A percentile compares a stretch with the other conserved stretches of the same genome.
phyloP scores from a whole-genome alignment of 2,797 vertebrate species.

The Acanthis flammea region DNA sequence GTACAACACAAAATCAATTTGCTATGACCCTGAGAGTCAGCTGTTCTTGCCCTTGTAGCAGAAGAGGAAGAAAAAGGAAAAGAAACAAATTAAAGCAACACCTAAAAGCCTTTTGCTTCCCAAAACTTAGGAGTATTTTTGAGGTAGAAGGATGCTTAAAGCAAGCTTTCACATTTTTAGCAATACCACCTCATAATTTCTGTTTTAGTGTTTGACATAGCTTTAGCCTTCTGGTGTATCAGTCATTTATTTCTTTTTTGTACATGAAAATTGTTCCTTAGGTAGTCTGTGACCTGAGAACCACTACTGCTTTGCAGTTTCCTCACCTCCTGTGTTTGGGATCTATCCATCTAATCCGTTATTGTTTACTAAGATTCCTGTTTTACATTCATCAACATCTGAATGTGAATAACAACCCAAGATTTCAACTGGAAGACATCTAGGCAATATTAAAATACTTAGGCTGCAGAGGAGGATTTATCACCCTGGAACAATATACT shows the following conservation, averaged over 20 bases:
- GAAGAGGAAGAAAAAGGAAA: conserved; percentile 51
- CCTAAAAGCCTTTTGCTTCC: conserved; percentile 56
- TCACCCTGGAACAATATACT: not conserved
- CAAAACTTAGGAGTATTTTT: conserved; percentile 51
- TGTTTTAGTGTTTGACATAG: conserved; percentile 16
- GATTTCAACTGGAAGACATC: not conserved
- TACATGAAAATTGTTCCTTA: not conserved
- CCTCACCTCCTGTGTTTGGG: not conserved
- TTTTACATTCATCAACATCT: not conserved
- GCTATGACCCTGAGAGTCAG: conserved; percentile 66
- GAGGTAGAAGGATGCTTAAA: conserved; percentile 52
- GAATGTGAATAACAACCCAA: not conserved
- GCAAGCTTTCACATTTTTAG: conserved; percentile 47
- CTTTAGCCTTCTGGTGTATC: not conserved
- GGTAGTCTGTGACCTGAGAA: not conserved
- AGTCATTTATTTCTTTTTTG: not conserved
- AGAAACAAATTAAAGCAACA: conserved; percentile 67
- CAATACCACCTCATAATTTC: not conserved
- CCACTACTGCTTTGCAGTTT: not conserved
- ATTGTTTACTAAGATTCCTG: not conserved
- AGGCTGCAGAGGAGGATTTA: not conserved
- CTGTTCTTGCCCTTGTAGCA: conserved; percentile 62
- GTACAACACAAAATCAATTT: conserved; percentile 78
- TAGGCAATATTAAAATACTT: not conserved
- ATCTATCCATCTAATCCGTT: not conserved